phyloP scores from a whole-genome alignment of 2,797 vertebrate genomes.

The Cyprinella venusta region DNA sequence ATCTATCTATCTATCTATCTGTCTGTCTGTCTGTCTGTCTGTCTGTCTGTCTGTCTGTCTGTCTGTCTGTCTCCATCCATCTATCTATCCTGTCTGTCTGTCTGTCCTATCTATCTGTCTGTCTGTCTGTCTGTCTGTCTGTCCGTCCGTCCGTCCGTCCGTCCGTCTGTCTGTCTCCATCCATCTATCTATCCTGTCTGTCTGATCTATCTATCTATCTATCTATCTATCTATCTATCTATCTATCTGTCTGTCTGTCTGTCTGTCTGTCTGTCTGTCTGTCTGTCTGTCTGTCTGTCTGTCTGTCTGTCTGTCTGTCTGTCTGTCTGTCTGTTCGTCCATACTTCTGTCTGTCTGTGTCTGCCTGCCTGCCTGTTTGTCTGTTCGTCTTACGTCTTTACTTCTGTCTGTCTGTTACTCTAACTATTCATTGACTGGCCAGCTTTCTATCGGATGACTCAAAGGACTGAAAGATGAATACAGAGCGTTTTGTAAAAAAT shows the following conservation, averaged over 20 bases:
- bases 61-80: not conserved
- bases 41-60: not conserved
- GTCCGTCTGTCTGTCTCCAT: too few species aligned
- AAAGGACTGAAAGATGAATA: slow-evolving; percentile 37
- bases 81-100: not conserved
- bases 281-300: not conserved
- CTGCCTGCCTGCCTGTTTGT: not conserved
- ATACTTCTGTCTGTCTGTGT: too few species aligned
- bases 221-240: not conserved
- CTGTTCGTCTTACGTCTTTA: fast-evolving
- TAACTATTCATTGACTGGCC: not conserved
- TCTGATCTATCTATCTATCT: too few species aligned
- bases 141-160: too few species aligned
- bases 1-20: too few species aligned
- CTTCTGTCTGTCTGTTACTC: not conserved
- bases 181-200: not conserved
- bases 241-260: not conserved
- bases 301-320: fast-evolving
- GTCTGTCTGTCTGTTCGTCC: not conserved
- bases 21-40: not conserved
- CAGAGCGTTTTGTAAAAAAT: slow-evolving; percentile 22
- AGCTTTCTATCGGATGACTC: not conserved
- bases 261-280: fast-evolving
- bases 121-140: too few species aligned
- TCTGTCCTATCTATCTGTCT: too few species aligned